These are phyloP conservation scores for Thaleichthys pacificus DNA, from an alignment of 2,797 vertebrate species.

Conservation along the genomic window DNA sequence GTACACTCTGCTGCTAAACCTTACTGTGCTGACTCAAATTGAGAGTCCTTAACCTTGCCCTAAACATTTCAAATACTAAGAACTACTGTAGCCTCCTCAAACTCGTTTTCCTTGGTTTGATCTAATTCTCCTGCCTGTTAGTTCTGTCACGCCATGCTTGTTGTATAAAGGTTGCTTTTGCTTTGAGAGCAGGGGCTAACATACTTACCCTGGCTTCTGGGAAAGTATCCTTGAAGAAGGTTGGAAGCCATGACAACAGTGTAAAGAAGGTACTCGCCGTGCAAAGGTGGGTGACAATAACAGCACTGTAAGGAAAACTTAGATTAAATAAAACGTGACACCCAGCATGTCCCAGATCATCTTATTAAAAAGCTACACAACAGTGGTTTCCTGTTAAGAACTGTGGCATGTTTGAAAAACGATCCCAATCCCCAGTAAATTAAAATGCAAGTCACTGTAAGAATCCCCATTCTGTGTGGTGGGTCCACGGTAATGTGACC, in stretches of 20 bases:
- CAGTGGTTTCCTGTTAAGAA: neutral
- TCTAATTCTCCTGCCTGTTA: neutral
- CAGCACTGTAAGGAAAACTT: constrained; percentile 75
- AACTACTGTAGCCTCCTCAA: neutral
- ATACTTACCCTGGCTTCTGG: constrained; percentile 87
- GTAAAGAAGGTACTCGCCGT: constrained; percentile 92
- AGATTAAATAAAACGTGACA: neutral
- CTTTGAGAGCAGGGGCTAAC: neutral
- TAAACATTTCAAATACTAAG: neutral
- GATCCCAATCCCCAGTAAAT: neutral
- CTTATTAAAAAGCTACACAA: neutral
- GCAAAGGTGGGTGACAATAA: constrained; percentile 89
- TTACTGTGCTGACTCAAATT: neutral
- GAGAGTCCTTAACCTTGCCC: neutral
- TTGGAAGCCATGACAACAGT: constrained; percentile 94
- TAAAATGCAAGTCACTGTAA: neutral
- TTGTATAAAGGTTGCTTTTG: neutral
- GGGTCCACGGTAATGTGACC: neutral
- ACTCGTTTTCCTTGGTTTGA: neutral
- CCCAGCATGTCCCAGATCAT: neutral
- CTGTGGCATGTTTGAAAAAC: neutral
- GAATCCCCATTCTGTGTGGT: neutral
- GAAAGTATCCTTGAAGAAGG: constrained; percentile 93
- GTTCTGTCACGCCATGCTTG: neutral
- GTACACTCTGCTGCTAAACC: neutral